Evolutionary conservation across 2,888 invertebrate genomes (phyloP), one percentile per base, ranked within the genome.

Genomic region (Pseudoips prasinana): DNA sequence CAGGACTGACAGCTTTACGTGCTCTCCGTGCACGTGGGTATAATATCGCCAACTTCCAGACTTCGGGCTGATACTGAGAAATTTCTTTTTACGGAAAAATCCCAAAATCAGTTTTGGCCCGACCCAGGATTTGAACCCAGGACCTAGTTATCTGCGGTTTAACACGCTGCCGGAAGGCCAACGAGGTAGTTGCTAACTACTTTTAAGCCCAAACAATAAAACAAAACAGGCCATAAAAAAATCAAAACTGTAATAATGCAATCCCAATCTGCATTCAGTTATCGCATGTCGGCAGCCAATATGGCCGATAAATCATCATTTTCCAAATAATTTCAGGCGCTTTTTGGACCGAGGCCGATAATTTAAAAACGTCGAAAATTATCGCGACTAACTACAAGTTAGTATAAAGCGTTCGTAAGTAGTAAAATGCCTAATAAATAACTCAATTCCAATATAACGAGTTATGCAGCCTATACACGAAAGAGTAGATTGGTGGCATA

Each of bases 371-470:
- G 30, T 34, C 32, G 22, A 39, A n/a, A 57, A 54, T 54, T 50
- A 50, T 38, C 37, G 37, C 45, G 29, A 38, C 44, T 25, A 35
- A 74, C 14, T 14, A 14, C 5, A 14, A 14, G 14, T 14, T 14
- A 72, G 68, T 61, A 66, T 54, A 45, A 64, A 64, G 10, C 7
- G 45, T 46, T 60, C 56, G 60, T 54, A 74, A 81, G 66, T 80
- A 70, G 74, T 70, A 62, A 72, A 76, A 73, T 71, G 73, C 68
- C 60, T 62, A 77, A 79, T 80, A 80, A 82, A 82, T 81, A 79
- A 81, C 78, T 77, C 75, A 76, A 79, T 81, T 66, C 67, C 45
- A 55, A 48, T 28, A 14, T 24, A 41, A 47, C 66, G 71, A 83
- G 66, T 80, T 71, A 82, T 80, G 67, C 49, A 30, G 35, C 35